Conservation (phyloP, 2,797 vertebrate species). For the Parambassis ranga region DNA sequence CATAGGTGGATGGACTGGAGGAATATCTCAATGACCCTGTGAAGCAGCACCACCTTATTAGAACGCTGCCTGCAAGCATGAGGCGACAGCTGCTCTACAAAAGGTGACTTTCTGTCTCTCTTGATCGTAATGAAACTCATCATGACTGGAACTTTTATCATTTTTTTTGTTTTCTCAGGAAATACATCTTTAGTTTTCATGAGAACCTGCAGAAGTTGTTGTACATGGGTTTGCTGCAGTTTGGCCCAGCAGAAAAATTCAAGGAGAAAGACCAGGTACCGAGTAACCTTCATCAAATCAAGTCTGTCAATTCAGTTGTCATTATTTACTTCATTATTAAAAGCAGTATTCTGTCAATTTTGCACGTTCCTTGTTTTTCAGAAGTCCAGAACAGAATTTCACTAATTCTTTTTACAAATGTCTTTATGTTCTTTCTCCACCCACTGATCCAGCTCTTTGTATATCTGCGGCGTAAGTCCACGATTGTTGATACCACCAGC, state of each 20-base stretch:
- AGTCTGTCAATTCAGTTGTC: background rate
- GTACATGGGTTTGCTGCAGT: constrained; percentile 96
- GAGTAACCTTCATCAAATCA: background rate
- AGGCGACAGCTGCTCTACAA: constrained; percentile 90
- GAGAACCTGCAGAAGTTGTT: constrained; percentile 89
- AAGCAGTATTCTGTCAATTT: too few species aligned
- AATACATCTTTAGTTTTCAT: constrained; percentile 88
- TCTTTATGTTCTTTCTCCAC: background rate
- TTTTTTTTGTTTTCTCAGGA: constrained; percentile 72
- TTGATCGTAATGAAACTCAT: background rate
- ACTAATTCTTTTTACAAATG: background rate
- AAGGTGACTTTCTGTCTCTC: constrained; percentile 77
- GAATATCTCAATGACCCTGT: constrained; percentile 88
- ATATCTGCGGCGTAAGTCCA: constrained; percentile 85
- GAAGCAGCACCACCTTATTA: constrained; percentile 89
- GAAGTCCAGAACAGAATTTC: background rate
- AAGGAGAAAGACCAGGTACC: constrained; percentile 96
- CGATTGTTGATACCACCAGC: constrained; percentile 89
- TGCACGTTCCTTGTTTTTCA: background rate
- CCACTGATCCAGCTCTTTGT: constrained; percentile 82
- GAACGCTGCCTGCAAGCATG: constrained; percentile 82
- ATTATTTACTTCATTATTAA: too few species aligned
- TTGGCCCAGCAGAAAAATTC: constrained; percentile 90
- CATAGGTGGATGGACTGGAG: constrained; percentile 89
- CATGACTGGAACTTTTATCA: background rate